A percentile compares a stretch with the other conserved stretches of the same genome.
phyloP scores from a whole-genome alignment of 2,797 vertebrate genomes.

The Oreonectes daqikongensis region DNA sequence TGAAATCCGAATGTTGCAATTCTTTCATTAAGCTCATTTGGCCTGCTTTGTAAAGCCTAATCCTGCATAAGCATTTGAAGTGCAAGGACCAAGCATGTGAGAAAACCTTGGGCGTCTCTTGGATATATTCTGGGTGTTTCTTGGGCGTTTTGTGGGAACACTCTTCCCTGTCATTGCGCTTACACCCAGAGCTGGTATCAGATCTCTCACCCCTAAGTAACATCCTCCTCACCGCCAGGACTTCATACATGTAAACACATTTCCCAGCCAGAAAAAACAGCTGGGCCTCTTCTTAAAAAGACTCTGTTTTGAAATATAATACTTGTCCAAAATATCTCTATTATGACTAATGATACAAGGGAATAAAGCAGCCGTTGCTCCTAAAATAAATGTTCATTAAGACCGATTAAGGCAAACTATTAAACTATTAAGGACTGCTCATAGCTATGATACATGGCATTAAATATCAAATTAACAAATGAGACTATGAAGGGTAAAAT shows the following conservation, averaged over 20 bases:
- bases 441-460: background rate
- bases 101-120: slow-evolving; percentile 16
- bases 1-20: slow-evolving; percentile 23
- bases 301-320: slow-evolving; percentile 36
- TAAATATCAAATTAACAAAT: slow-evolving; percentile 3
- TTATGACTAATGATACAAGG: slow-evolving; percentile 36
- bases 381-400: slow-evolving; percentile 13
- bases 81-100: background rate
- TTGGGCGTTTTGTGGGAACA: slow-evolving; percentile 41
- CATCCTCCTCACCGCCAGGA: slow-evolving; percentile 17
- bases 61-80: slow-evolving; percentile 11
- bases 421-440: slow-evolving; percentile 1
- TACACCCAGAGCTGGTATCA: slow-evolving; percentile 17
- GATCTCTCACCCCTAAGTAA: slow-evolving; percentile 18
- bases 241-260: slow-evolving; percentile 43
- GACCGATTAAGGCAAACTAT: slow-evolving; percentile 22
- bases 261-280: slow-evolving; percentile 31
- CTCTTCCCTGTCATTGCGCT: slow-evolving; percentile 27
- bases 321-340: slow-evolving; percentile 5
- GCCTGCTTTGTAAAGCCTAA: slow-evolving; percentile 25
- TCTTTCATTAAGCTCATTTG: slow-evolving; percentile 29
- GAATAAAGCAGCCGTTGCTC: slow-evolving; percentile 12
- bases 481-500: background rate
- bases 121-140: slow-evolving; percentile 40
- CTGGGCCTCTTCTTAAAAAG: slow-evolving; percentile 31